Evolutionary conservation across 2,888 invertebrate genomes (phyloP).

Genomic region (Oligia strigilis): DNA sequence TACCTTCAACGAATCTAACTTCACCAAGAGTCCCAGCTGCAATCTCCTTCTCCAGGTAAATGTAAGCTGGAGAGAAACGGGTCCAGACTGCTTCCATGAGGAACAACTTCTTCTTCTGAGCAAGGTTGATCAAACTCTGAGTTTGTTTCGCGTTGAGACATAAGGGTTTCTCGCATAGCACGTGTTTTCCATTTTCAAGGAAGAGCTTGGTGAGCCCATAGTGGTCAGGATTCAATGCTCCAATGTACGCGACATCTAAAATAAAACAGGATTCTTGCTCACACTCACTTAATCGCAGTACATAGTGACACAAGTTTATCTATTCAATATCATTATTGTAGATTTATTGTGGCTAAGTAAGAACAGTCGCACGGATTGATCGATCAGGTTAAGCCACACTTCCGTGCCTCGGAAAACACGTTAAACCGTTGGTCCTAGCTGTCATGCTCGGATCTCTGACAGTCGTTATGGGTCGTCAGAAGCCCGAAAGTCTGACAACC

Average conservation of each 20-base stretch:
- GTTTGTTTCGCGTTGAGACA: constrained; percentile 95
- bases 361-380: no score
- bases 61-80: constrained; percentile 94
- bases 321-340: constrained; percentile 1
- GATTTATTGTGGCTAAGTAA: no score
- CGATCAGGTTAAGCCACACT: no score
- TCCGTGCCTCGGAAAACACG: no score
- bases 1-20: constrained; percentile 91
- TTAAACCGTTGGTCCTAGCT: no score
- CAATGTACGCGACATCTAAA: constrained; percentile 97
- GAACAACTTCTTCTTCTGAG: constrained; percentile 93
- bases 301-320: neutral
- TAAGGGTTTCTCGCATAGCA: constrained; percentile 97
- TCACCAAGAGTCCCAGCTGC: constrained; percentile 93
- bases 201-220: constrained; percentile 93
- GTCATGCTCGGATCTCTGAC: no score
- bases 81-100: constrained; percentile 98
- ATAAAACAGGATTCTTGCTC: neutral
- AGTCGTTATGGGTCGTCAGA: no score
- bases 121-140: constrained; percentile 92
- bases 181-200: constrained; percentile 95
- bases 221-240: constrained; percentile 94
- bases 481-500: no score
- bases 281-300: neutral
- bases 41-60: constrained; percentile 92